Percentiles rank a stretch among this genome's conserved stretches.
phyloP scores from a whole-genome alignment of 2,113 vertebrate species.

The Promerops cafer region DNA sequence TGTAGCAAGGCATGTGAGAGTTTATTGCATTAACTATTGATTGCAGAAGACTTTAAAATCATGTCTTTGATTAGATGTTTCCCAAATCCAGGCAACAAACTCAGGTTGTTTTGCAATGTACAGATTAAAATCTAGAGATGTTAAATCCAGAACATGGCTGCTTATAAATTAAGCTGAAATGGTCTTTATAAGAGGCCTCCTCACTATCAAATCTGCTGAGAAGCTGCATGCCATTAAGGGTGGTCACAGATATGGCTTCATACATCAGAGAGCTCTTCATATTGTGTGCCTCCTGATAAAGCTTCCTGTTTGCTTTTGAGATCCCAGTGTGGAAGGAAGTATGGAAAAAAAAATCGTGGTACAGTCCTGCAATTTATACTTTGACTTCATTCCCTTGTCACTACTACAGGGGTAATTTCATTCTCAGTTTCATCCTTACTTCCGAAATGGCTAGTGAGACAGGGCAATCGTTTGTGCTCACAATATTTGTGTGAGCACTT shows the following conservation, averaged over 20 bases:
- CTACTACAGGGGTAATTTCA: neutral
- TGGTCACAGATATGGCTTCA: neutral
- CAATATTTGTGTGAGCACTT: neutral
- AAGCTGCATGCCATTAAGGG: neutral
- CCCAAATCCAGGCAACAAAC: neutral
- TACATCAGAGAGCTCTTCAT: neutral
- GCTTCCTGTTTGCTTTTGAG: neutral
- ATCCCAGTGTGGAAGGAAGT: neutral
- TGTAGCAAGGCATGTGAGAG: neutral
- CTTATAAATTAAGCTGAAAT: neutral
- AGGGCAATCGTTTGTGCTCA: neutral
- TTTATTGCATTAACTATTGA: neutral
- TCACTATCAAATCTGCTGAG: neutral
- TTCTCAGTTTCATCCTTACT: neutral
- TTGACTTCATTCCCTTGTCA: neutral
- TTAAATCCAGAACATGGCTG: neutral
- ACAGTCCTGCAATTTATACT: neutral
- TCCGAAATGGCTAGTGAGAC: neutral
- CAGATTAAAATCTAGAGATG: neutral
- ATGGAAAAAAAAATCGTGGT: rapidly evolving
- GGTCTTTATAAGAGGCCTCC: neutral
- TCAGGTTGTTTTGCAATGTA: neutral
- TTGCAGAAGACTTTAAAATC: neutral
- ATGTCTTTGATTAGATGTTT: neutral
- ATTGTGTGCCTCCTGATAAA: neutral